A percentile compares a stretch with the other conserved stretches of the same genome.
phyloP scores from a whole-genome alignment of 2,888 invertebrate genomes.

The Eremobia ochroleuca region DNA sequence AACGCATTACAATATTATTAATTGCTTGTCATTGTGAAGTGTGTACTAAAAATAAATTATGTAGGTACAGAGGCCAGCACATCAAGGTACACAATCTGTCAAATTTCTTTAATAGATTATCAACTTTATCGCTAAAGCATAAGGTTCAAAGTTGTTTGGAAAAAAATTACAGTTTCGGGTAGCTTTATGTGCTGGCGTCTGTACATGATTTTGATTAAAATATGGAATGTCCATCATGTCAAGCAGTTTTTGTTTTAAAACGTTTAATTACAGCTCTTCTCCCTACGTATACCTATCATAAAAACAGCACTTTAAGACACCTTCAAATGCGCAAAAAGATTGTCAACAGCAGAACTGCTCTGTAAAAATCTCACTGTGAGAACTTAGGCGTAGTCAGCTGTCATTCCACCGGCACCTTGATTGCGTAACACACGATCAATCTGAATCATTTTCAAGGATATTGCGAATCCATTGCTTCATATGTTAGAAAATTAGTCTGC shows the following conservation, averaged over 20 bases:
- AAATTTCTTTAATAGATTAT: too few relatives aligned
- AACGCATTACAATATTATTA: constrained; percentile 38
- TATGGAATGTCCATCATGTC: background rate
- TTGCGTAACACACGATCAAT: too few relatives aligned
- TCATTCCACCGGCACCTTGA: too few relatives aligned
- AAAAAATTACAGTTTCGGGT: too few relatives aligned
- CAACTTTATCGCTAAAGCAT: too few relatives aligned
- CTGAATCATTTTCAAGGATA: background rate
- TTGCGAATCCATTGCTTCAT: background rate
- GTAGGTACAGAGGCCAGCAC: background rate
- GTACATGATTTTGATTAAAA: constrained; percentile 19
- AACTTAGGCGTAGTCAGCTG: too few relatives aligned
- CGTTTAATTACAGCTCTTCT: background rate
- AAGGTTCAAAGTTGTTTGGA: too few relatives aligned
- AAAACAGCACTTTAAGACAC: background rate
- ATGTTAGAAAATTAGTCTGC: background rate
- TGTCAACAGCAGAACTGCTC: background rate
- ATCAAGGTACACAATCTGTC: too few relatives aligned
- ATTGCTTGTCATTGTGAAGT: constrained; percentile 32
- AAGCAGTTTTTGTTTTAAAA: background rate
- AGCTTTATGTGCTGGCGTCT: too few relatives aligned
- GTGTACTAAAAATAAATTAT: constrained; percentile 17
- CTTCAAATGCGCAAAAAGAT: background rate
- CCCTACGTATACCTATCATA: background rate
- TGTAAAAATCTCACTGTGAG: too few relatives aligned